Conservation (phyloP, 1,140 invertebrate species). For the Oscheius sp. region DNA sequence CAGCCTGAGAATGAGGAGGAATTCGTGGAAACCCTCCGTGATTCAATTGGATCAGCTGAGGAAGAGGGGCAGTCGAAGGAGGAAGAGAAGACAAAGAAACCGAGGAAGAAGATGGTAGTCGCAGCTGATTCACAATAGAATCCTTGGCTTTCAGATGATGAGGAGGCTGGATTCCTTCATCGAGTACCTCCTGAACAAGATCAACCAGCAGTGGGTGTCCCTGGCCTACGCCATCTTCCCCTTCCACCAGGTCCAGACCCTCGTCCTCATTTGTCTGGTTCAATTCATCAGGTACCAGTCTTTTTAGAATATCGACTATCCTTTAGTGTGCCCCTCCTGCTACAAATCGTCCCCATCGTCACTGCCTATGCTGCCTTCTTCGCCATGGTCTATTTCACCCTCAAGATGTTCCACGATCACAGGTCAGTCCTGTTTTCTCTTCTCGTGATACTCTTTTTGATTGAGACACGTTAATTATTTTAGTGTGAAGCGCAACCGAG, state of each 20-base stretch:
- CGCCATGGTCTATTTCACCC: constrained; percentile 49
- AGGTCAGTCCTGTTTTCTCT: neutral
- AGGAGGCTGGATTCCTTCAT: constrained; percentile 44
- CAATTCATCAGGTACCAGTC: constrained; percentile 50
- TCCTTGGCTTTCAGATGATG: constrained; percentile 17
- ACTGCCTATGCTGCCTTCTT: constrained; percentile 49
- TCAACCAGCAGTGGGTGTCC: constrained; percentile 54
- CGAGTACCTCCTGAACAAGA: constrained; percentile 50
- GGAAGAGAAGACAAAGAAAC: constrained; percentile 11
- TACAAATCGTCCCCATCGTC: constrained; percentile 43
- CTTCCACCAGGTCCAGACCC: constrained; percentile 52
- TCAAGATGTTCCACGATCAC: constrained; percentile 52
- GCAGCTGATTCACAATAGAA: too few species aligned
- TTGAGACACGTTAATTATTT: neutral
- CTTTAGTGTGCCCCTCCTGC: neutral
- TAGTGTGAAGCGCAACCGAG: neutral
- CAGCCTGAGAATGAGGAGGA: constrained; percentile 33
- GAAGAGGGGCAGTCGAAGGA: neutral
- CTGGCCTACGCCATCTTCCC: constrained; percentile 52
- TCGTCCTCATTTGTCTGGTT: constrained; percentile 53
- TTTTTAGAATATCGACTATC: constrained; percentile 46
- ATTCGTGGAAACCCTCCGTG: constrained; percentile 36
- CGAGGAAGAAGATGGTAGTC: constrained; percentile 14
- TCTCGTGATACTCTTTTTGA: neutral
- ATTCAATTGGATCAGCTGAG: constrained; percentile 7